These are phyloP conservation scores for Neogale vison DNA, from an alignment of 2,113 vertebrate genomes.

Conservation along the genomic window DNA sequence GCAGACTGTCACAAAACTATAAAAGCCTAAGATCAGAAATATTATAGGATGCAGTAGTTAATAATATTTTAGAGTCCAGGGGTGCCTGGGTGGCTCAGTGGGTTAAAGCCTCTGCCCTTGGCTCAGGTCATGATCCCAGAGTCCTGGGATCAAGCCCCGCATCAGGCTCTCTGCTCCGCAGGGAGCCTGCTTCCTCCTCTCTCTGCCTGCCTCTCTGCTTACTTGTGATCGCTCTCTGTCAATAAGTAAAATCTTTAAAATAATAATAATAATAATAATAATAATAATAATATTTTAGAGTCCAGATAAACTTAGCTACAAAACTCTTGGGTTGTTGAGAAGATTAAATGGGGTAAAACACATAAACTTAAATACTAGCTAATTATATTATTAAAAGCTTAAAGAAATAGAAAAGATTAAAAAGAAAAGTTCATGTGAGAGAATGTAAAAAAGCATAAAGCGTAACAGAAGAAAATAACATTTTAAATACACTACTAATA, in stretches of 20 bases:
- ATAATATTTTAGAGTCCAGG: background rate
- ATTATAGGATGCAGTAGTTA: background rate
- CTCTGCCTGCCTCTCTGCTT: too few species aligned
- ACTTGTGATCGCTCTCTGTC: too few species aligned
- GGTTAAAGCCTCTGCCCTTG: too few species aligned
- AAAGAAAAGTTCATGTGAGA: background rate
- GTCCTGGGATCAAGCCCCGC: too few species aligned
- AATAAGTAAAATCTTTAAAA: too few species aligned
- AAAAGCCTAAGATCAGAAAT: background rate
- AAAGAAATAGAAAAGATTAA: background rate
- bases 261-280: too few species aligned
- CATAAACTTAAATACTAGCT: background rate
- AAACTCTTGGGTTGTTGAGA: background rate
- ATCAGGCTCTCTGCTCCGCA: too few species aligned
- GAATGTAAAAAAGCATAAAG: conserved; percentile 28
- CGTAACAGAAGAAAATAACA: background rate
- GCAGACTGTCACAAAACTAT: conserved; percentile 19
- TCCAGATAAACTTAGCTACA: background rate
- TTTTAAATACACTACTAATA: background rate
- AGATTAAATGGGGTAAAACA: background rate
- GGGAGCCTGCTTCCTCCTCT: too few species aligned
- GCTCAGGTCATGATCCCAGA: too few species aligned
- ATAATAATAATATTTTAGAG: background rate
- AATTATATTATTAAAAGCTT: background rate
- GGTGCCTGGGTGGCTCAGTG: too few species aligned